Conservation (phyloP, 1,140 invertebrate species). For the Leptinotarsa undecemlineata region DNA sequence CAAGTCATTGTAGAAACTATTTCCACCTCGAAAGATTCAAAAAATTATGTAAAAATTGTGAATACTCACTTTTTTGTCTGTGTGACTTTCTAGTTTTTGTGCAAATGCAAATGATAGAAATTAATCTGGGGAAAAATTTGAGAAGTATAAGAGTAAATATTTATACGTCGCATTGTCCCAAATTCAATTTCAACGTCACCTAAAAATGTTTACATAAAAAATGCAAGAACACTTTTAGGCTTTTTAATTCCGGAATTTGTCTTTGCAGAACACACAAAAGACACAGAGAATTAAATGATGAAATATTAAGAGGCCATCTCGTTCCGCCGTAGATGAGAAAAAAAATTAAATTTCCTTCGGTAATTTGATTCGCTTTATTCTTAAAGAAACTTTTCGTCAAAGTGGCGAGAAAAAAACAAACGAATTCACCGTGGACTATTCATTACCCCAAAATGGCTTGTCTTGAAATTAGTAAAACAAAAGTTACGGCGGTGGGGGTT, state of each 20-base stretch:
- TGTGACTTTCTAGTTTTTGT: background rate
- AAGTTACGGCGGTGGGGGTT: background rate
- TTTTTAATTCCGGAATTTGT: conserved; percentile 4
- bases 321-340: background rate
- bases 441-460: background rate
- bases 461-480: background rate
- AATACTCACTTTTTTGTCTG: too few relatives aligned
- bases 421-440: conserved; percentile 5
- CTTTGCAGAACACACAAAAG: background rate
- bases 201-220: conserved; percentile 6
- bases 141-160: background rate
- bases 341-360: conserved; percentile 6
- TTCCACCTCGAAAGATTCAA: too few relatives aligned
- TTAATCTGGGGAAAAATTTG: background rate
- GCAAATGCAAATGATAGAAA: background rate
- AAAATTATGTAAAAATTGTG: too few relatives aligned
- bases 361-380: conserved; percentile 6
- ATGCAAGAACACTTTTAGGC: background rate
- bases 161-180: background rate
- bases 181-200: background rate
- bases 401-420: conserved; percentile 6
- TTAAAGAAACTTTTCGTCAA: background rate
- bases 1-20: too few relatives aligned
- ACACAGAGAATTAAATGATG: conserved; percentile 3
- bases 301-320: conserved; percentile 2